A percentile compares a stretch with the other conserved stretches of the same genome.
These are phyloP conservation scores for Tragelaphus imberbis DNA, from an alignment of 2,113 vertebrate genomes.

Conservation along the genomic window DNA sequence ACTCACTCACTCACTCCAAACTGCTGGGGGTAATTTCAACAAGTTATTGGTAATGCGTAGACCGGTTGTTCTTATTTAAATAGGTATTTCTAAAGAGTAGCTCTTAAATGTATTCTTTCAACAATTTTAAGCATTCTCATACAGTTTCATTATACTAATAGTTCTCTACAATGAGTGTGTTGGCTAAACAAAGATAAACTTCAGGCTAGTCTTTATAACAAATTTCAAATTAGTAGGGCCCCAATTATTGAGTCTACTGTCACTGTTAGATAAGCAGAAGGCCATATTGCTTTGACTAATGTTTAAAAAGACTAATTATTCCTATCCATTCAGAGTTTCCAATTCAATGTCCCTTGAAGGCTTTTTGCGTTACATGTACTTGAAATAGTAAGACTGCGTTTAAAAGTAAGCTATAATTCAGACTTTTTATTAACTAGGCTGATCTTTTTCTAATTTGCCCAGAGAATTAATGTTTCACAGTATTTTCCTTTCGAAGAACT, in stretches of 20 bases:
- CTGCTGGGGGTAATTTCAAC: not conserved
- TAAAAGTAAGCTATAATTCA: conserved; percentile 40
- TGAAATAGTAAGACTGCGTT: conserved; percentile 16
- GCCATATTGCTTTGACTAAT: not conserved
- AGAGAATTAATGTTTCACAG: not conserved
- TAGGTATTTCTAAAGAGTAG: not conserved
- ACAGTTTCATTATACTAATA: not conserved
- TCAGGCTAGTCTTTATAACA: not conserved
- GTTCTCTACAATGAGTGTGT: not conserved
- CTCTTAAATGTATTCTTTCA: not conserved
- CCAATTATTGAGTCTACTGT: conserved; percentile 16
- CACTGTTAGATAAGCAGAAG: conserved; percentile 2
- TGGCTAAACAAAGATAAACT: conserved; percentile 35
- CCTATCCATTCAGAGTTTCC: conserved; percentile 16
- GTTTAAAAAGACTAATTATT: conserved; percentile 18
- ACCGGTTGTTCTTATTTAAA: not conserved
- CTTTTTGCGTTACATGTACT: conserved; percentile 4
- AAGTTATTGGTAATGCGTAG: not conserved
- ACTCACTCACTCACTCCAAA: not conserved
- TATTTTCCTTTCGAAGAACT: not conserved
- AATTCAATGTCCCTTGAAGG: not conserved
- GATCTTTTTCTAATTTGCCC: not conserved
- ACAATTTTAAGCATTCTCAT: not conserved
- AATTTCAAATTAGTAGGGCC: conserved; percentile 6
- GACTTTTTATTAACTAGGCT: conserved; percentile 25